A percentile compares a stretch with the other conserved stretches of the same genome.
Evolutionary conservation across 2,888 invertebrate species (phyloP).

Genomic region (Pterostichus madidus): DNA sequence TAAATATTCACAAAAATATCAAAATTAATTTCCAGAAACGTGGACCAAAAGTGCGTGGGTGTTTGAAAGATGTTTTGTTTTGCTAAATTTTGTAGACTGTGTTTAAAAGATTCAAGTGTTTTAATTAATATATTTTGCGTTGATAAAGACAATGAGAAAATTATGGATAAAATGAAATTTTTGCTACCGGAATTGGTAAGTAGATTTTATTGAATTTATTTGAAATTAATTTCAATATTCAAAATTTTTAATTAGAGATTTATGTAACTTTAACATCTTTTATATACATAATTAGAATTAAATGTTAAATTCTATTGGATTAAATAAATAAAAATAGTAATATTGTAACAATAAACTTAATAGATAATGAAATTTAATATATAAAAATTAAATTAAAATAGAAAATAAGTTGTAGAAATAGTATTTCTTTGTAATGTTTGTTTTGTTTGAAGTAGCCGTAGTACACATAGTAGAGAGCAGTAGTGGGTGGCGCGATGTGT

Average conservation of each 20-base stretch:
- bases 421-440: too few relatives aligned
- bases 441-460: not conserved
- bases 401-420: too few relatives aligned
- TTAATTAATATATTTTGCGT: not conserved
- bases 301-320: too few relatives aligned
- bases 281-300: too few relatives aligned
- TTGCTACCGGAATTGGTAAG: not conserved
- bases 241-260: too few relatives aligned
- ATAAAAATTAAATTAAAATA: too few relatives aligned
- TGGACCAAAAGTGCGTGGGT: slow-evolving; percentile 7
- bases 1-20: slow-evolving; percentile 29
- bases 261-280: too few relatives aligned
- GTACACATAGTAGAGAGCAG: not conserved
- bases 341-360: too few relatives aligned
- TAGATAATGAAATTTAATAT: too few relatives aligned
- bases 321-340: too few relatives aligned
- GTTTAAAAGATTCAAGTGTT: slow-evolving; percentile 15
- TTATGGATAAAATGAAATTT: slow-evolving; percentile 5
- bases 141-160: not conserved
- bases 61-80: slow-evolving; percentile 15
- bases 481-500: slow-evolving; percentile 3
- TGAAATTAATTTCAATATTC: too few relatives aligned
- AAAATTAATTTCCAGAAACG: slow-evolving; percentile 26
- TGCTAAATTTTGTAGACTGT: slow-evolving; percentile 7
- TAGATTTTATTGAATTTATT: not conserved